These are phyloP conservation scores for Parauchenoglanis punctatus DNA, from an alignment of 2,797 vertebrate genomes.

Conservation along the genomic window DNA sequence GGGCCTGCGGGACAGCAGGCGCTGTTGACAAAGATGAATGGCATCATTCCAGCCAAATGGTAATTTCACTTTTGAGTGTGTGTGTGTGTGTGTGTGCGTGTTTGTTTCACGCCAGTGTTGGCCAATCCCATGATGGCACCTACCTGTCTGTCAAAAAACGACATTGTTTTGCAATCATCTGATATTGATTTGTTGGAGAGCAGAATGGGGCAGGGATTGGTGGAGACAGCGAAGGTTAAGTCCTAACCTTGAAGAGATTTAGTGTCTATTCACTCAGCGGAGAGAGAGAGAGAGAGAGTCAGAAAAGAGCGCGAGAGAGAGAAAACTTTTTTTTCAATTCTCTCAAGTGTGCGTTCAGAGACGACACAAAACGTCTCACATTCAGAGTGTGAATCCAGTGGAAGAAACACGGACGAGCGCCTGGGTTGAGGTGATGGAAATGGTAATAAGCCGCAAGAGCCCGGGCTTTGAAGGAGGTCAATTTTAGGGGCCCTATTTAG, in stretches of 20 bases:
- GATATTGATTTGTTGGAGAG: conserved; percentile 99
- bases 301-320: conserved; percentile 28
- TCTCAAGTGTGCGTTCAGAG: conserved; percentile 64
- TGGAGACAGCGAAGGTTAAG: conserved; percentile 90
- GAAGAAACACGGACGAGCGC: conserved; percentile 98
- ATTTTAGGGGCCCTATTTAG: conserved; percentile 78
- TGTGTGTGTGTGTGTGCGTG: conserved; percentile 26
- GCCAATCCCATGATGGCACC: conserved; percentile 96
- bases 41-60: conserved; percentile 99
- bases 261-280: conserved; percentile 92
- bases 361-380: conserved; percentile 99
- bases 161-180: conserved; percentile 99
- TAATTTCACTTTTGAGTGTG: conserved; percentile 93
- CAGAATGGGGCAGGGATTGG: conserved; percentile 81
- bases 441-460: conserved; percentile 82
- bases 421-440: conserved; percentile 78
- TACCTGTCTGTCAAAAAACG: conserved; percentile 98
- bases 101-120: conserved; percentile 76
- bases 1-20: conserved; percentile 82
- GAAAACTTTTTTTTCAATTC: conserved; percentile 40
- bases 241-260: conserved; percentile 99
- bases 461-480: conserved; percentile 80
- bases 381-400: conserved; percentile 99
- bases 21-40: conserved; percentile 99
- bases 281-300: conserved; percentile 33